Conservation (phyloP, 2,888 invertebrate genomes). For the Dichetophora obliterata region DNA sequence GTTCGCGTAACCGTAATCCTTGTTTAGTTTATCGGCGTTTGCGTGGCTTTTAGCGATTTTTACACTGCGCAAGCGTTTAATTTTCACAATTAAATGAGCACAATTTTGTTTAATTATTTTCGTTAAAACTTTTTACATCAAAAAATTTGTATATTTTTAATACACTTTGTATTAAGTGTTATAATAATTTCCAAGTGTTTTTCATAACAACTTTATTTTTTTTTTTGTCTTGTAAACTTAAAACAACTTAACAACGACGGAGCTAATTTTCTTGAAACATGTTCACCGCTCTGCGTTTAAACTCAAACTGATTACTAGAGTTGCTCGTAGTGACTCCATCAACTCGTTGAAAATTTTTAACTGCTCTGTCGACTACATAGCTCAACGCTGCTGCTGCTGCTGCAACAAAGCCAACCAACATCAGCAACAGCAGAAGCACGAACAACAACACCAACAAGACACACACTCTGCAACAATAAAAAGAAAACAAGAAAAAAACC, state of each 20-base stretch:
- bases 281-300: conserved; percentile 69
- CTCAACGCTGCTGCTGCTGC: conserved; percentile 42
- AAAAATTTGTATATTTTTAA: conserved; percentile 25
- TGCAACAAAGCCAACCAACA: conserved; percentile 12
- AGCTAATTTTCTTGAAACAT: conserved; percentile 66
- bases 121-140: background rate
- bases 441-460: background rate
- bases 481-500: background rate
- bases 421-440: background rate
- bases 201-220: background rate
- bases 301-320: conserved; percentile 68
- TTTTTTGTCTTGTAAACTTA: too few relatives aligned
- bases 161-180: conserved; percentile 26
- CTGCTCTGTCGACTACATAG: conserved; percentile 16
- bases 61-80: background rate
- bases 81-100: conserved; percentile 3
- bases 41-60: conserved; percentile 30
- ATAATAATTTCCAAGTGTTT: background rate
- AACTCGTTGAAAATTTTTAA: conserved; percentile 64
- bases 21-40: conserved; percentile 39
- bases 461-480: background rate
- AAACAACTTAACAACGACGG: conserved; percentile 49
- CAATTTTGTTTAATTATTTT: background rate
- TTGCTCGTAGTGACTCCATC: conserved; percentile 66
- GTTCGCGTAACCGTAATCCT: conserved; percentile 57